A percentile compares a stretch with the other conserved stretches of the same genome.
Conservation (phyloP, 2,113 vertebrate genomes). For the Cyanistes caeruleus region DNA sequence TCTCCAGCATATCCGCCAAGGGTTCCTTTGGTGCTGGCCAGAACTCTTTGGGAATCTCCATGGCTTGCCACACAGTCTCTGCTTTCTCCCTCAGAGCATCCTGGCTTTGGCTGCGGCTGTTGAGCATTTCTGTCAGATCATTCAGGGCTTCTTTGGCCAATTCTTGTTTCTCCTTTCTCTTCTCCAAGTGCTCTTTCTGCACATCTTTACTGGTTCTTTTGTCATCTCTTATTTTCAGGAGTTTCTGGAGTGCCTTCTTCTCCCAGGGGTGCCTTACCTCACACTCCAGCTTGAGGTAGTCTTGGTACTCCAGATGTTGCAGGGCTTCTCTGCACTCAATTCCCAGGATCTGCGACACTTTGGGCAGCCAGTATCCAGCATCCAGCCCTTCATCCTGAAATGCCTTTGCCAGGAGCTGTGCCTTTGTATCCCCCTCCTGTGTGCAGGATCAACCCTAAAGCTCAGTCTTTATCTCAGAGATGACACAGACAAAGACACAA, state of each 20-base stretch:
- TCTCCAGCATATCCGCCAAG: neutral
- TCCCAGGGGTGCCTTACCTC: neutral
- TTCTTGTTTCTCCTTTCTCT: neutral
- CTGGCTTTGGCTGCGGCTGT: neutral
- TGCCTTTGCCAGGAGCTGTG: neutral
- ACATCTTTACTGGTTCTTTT: neutral
- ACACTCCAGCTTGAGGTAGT: conserved; percentile 29
- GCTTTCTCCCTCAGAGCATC: neutral
- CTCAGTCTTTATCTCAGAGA: fast-evolving
- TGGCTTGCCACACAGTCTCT: conserved; percentile 6
- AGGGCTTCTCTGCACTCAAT: conserved; percentile 8
- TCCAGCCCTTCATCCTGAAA: conserved; percentile 28
- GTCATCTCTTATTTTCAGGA: neutral
- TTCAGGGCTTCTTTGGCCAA: neutral
- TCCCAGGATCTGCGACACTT: neutral
- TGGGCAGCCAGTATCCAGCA: conserved; percentile 33
- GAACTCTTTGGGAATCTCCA: conserved; percentile 17
- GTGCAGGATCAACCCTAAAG: neutral
- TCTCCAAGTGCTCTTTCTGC: neutral
- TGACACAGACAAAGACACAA: too few relatives aligned
- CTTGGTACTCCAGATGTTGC: conserved; percentile 13
- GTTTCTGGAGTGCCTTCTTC: neutral
- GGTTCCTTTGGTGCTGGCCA: neutral
- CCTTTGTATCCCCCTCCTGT: neutral
- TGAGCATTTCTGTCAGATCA: too few relatives aligned